Conservation (phyloP, 2,113 vertebrate genomes). For the Sinocyclocheilus grahami region DNA sequence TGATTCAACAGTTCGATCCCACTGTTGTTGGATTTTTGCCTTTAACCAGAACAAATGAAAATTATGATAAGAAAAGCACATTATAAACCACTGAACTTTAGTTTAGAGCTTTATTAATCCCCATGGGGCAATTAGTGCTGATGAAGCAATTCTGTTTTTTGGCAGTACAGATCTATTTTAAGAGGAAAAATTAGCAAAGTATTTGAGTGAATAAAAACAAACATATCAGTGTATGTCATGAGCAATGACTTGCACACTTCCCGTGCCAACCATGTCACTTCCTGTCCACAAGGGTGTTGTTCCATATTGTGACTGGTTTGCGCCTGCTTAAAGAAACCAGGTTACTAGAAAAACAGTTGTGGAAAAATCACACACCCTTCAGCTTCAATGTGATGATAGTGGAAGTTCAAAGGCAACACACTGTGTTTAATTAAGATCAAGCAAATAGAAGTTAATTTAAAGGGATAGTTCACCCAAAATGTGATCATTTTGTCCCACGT, state of each 20-base stretch:
- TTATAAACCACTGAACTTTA: conserved; percentile 4
- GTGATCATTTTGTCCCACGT: too few species aligned
- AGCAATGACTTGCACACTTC: too few species aligned
- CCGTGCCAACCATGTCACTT: too few species aligned
- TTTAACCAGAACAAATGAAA: conserved; percentile 11
- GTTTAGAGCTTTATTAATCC: too few species aligned
- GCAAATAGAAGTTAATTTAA: too few species aligned
- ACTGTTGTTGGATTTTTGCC: conserved; percentile 3
- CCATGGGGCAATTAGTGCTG: not conserved
- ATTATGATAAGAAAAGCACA: conserved; percentile 10
- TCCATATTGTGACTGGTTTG: not conserved
- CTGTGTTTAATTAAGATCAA: too few species aligned
- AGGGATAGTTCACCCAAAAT: too few species aligned
- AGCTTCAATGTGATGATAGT: too few species aligned
- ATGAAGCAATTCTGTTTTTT: not conserved
- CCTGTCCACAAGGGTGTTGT: too few species aligned
- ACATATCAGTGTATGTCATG: not conserved
- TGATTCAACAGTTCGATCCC: conserved; percentile 8
- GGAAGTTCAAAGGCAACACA: too few species aligned
- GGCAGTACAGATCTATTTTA: not conserved
- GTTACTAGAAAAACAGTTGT: not conserved
- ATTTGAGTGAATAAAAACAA: conserved; percentile 6
- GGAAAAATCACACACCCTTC: too few species aligned
- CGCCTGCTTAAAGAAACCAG: not conserved
- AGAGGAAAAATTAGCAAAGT: not conserved